Percentiles rank a stretch among this genome's conserved stretches.
phyloP scores from a whole-genome alignment of 2,797 vertebrate genomes.

The Sebastolobus alascanus region DNA sequence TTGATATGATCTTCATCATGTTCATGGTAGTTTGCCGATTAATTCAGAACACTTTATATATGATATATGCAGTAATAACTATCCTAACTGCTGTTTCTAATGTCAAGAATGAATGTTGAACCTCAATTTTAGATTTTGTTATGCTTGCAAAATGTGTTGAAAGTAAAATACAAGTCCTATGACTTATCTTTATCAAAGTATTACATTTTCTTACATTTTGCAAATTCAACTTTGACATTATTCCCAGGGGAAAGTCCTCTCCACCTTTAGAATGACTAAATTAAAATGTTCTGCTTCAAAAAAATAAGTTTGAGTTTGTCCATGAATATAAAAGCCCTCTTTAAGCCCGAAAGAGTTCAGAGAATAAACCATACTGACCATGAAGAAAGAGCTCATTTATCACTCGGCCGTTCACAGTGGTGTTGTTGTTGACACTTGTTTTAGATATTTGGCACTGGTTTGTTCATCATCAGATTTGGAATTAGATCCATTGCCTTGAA shows the following conservation, averaged over 20 bases:
- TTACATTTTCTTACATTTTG: slow-evolving; percentile 30
- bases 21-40: not conserved
- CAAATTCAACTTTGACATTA: slow-evolving; percentile 33
- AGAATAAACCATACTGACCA: slow-evolving; percentile 60
- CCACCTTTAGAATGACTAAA: slow-evolving; percentile 46
- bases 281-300: slow-evolving; percentile 58
- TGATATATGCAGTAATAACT: not conserved
- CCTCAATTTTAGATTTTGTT: not conserved
- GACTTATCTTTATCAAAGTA: not conserved
- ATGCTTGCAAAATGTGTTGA: not conserved
- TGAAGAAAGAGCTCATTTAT: slow-evolving; percentile 76
- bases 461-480: slow-evolving; percentile 75
- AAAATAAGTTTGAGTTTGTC: slow-evolving; percentile 55
- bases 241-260: slow-evolving; percentile 56
- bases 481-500: slow-evolving; percentile 74
- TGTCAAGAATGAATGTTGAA: not conserved
- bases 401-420: slow-evolving; percentile 59
- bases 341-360: slow-evolving; percentile 57
- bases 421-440: slow-evolving; percentile 74
- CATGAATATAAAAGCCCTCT: slow-evolving; percentile 68
- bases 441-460: slow-evolving; percentile 64
- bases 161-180: not conserved
- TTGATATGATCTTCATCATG: not conserved
- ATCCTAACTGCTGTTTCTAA: not conserved
- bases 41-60: not conserved